Evolutionary conservation across 2,113 vertebrate species (phyloP).

Genomic region (Cyrtonyx montezumae): DNA sequence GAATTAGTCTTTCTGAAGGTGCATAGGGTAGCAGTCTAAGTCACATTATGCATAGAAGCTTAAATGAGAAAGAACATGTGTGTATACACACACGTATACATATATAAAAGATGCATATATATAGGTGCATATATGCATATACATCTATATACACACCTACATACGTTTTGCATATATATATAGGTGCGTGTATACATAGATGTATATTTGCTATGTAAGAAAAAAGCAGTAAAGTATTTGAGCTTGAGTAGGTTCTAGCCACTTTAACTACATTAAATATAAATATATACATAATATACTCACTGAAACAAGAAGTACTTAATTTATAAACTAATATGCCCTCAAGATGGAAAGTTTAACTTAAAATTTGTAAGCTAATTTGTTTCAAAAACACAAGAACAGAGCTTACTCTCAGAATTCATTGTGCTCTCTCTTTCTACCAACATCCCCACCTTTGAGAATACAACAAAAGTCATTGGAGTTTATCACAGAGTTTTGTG

Average conservation of each 20-base stretch:
- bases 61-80: background rate
- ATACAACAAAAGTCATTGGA: background rate
- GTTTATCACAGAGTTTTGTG: background rate
- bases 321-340: background rate
- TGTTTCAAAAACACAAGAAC: background rate
- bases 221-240: background rate
- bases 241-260: background rate
- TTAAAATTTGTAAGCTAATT: background rate
- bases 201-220: background rate
- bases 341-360: background rate
- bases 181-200: no score
- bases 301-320: background rate
- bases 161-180: no score
- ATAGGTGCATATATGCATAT: no score
- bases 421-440: no score
- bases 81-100: no score
- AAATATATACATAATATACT: background rate
- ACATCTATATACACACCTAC: no score
- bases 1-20: fast-evolving
- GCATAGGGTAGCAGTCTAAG: background rate
- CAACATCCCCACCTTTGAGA: no score
- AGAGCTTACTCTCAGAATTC: background rate
- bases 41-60: fast-evolving
- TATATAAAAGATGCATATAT: no score
- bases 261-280: background rate